Base-by-base conservation (phyloP, 2,888 invertebrate species). In the Andrena praecox region DNA sequence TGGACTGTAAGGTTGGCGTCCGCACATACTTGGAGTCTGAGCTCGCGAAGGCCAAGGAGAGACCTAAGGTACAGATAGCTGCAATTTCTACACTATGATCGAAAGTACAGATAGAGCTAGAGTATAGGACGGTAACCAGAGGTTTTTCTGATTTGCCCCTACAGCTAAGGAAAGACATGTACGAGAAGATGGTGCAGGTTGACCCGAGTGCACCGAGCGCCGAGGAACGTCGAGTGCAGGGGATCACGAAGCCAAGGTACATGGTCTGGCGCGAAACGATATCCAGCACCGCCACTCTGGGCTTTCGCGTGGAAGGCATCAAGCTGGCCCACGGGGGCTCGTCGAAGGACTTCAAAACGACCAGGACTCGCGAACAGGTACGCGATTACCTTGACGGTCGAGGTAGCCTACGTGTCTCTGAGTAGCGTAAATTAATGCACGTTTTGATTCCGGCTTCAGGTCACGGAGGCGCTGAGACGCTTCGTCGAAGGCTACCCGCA, bases 231-330 rank as follows among this genome's bases (percentile, higher is more conserved):
- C 95, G 96, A 86, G 95, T 98, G 89, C 97, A 98, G 94, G 99
- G 98, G 24, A 98, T 99, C 0, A 99, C 99, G 2, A 99, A 99
- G 94, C 98, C 99, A 0, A 95, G 99, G 20, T 98, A 98, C 94
- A 98, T 98, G 98, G 96, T 99, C 62, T 99, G 99, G 98, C 95
- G 99, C 74, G 99, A 99, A 94, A 98, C 98, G 10, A 99, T 99
- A 90, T 99, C 99, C 71, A 99, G 99, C 56, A 99, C 99, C n/a
- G 97, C 99, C 0, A 98, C 98, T 0, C 95, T 99, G 67, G 99
- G 99, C 74, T 99, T 99, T 95, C 96, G 99, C 90, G 98, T 99
- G 93, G 99, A 99, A 94, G 99, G 99, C 27, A 97, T 98, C 84
- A 97, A 97, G 93, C 97, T 97, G 92, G 96, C 97, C 81, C 98